Evolutionary conservation across 2,888 invertebrate genomes (phyloP), one percentile per base, ranked within the genome.

Genomic region (Platynereis dumerilii): DNA sequence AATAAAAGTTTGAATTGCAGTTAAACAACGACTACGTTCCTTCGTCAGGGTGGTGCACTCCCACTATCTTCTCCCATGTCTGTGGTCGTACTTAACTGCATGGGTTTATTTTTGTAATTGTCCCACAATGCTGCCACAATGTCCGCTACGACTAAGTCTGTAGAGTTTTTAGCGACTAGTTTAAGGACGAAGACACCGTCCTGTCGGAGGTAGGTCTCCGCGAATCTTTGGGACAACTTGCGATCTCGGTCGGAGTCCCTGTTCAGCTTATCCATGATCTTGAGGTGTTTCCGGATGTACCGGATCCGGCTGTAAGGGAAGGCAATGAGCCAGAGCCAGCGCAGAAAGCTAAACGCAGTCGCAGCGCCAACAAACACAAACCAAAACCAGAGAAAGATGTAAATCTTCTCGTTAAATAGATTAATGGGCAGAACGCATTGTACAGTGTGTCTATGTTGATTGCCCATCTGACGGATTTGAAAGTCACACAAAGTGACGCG

Each of bases 361-460:
- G 83, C 77, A n/a, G 82, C 72, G 52, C 82, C 81, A 17, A 86
- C 84, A 52, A 86, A 79, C 28, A 86, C 79, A 61, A 86, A 78
- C 86, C 86, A 87, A 78, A 86, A 86, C 86, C 86, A 86, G 55
- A 86, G 78, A 77, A 86, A 86, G 70, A 83, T 83, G 71, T 83
- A 84, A 64, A 84, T 84, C 74, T 84, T 84, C 71, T 83, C 74
- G 59, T 74, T 74, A 65, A 74, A 74, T 12, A 74, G 67, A 56
- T 74, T 74, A 57, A 74, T 73, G 42, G 84, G 83, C 66, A 84
- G 74, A 10, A 83, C 83, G 72, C 84, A 84, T 70, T 83, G 83
- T 26, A 84, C 82, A 39, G 83, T 84, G 69, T 86, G 84, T 29
- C 82, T 76, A 72, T 86, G 86, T 29, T 84, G 81, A 64, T 72